Conservation (phyloP, 1,140 invertebrate species). For the Solen grandis region DNA sequence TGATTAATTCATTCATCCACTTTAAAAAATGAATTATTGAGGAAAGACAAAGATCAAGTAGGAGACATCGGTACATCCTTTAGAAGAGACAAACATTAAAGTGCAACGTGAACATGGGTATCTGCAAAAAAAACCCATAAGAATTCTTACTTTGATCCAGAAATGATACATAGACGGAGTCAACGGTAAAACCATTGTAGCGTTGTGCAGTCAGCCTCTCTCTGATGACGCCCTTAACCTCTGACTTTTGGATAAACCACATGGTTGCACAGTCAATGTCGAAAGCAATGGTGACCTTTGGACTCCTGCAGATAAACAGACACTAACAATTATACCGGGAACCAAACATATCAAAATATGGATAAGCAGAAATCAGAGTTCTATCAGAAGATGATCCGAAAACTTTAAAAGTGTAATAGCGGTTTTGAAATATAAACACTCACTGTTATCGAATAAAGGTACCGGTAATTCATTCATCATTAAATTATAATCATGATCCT, state of each 20-base stretch:
- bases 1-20: no score
- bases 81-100: no score
- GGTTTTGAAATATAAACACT: not conserved
- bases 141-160: not conserved
- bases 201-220: not conserved
- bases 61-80: no score
- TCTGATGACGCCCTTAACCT: not conserved
- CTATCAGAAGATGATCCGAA: no score
- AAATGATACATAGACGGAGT: not conserved
- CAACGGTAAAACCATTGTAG: not conserved
- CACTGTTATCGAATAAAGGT: not conserved
- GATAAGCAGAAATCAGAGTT: no score
- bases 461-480: no score
- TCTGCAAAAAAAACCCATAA: no score
- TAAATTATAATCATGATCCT: no score
- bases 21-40: no score
- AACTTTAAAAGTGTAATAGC: no score
- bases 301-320: not conserved
- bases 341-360: not conserved
- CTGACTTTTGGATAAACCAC: not conserved
- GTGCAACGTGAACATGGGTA: no score
- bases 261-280: slow-evolving; percentile 6
- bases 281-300: slow-evolving; percentile 2
- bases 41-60: no score
- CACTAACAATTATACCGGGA: not conserved